Evolutionary conservation across 2,888 invertebrate genomes (phyloP).

Genomic region (Macropis europaea): DNA sequence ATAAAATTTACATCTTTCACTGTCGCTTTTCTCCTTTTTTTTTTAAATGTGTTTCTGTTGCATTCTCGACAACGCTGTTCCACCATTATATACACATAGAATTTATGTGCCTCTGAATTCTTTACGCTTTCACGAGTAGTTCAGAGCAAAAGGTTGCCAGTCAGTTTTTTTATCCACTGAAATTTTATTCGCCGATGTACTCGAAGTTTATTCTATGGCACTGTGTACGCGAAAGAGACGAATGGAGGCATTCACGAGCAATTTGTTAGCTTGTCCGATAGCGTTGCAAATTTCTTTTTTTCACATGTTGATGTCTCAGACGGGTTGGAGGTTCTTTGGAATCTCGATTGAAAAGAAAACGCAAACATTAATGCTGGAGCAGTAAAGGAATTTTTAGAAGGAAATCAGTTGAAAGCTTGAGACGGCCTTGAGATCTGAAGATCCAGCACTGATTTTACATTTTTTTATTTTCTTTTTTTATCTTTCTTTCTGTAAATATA

Average conservation of each 20-base stretch:
- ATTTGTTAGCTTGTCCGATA: not conserved
- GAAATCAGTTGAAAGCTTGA: too few species aligned
- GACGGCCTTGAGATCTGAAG: too few species aligned
- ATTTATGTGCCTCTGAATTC: slow-evolving; percentile 19
- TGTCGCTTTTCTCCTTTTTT: not conserved
- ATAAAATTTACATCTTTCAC: too few species aligned
- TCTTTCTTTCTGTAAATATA: too few species aligned
- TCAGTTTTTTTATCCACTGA: slow-evolving; percentile 1
- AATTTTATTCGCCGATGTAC: slow-evolving; percentile 10
- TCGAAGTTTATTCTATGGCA: slow-evolving; percentile 3
- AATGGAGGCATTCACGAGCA: slow-evolving; percentile 4
- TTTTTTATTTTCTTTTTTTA: too few species aligned
- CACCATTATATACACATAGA: not conserved
- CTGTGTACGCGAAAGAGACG: not conserved
- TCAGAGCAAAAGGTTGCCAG: not conserved
- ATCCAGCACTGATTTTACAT: too few species aligned
- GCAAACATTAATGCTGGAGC: too few species aligned
- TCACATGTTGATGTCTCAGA: not conserved
- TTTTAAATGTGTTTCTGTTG: not conserved
- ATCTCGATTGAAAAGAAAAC: too few species aligned
- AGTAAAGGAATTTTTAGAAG: too few species aligned
- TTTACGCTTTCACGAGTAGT: slow-evolving; percentile 7
- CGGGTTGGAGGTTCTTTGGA: too few species aligned
- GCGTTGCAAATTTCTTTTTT: slow-evolving; percentile 11
- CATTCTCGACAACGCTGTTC: not conserved